phyloP scores from a whole-genome alignment of 2,888 invertebrate genomes.

The Napeogenes sylphis region DNA sequence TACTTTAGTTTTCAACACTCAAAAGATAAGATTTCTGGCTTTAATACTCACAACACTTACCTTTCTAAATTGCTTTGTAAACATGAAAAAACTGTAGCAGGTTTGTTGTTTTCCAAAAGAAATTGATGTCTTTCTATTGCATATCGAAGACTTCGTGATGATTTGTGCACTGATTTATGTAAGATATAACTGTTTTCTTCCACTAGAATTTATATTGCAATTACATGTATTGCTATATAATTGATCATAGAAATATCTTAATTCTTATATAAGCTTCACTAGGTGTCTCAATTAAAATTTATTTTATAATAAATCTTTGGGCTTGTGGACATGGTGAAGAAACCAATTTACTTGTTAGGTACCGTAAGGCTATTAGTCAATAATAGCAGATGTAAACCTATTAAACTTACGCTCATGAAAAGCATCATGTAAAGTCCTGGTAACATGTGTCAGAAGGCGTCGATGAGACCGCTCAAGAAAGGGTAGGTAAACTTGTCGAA shows the following conservation, averaged over 20 bases:
- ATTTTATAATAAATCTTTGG: too few relatives aligned
- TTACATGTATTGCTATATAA: not conserved
- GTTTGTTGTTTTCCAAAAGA: conserved; percentile 40
- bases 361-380: not conserved
- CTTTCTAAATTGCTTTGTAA: conserved; percentile 49
- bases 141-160: conserved; percentile 46
- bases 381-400: not conserved
- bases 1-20: too few relatives aligned
- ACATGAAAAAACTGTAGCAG: conserved; percentile 35
- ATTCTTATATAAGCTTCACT: too few relatives aligned
- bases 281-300: too few relatives aligned
- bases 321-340: too few relatives aligned
- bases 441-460: conserved; percentile 46
- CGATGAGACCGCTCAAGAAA: conserved; percentile 52
- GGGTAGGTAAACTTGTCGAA: conserved; percentile 50
- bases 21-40: not conserved
- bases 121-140: conserved; percentile 51
- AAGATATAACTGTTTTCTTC: conserved; percentile 47
- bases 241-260: not conserved
- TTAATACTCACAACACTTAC: conserved; percentile 37
- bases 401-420: conserved; percentile 48
- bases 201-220: conserved; percentile 37
- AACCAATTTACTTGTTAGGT: too few relatives aligned
- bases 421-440: conserved; percentile 46
- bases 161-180: conserved; percentile 45